Conservation (phyloP, 2,113 vertebrate genomes). For the Malaclemys terrapin region DNA sequence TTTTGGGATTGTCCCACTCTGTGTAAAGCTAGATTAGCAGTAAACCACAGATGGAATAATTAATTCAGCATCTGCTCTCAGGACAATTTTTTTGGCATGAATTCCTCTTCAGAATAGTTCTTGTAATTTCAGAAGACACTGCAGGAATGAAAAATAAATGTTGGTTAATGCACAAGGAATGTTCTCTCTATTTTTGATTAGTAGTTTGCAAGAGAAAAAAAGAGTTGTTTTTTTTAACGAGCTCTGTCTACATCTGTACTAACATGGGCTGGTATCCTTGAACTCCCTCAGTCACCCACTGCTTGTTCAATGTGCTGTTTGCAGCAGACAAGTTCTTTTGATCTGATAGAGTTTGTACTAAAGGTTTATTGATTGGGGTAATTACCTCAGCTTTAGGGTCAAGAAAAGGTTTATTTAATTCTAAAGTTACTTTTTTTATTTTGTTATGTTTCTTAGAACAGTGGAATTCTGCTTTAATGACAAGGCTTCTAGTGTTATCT, state of each 20-base stretch:
- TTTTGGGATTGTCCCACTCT: not conserved
- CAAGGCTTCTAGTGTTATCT: slow-evolving; percentile 55
- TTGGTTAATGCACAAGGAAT: not conserved
- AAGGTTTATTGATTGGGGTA: slow-evolving; percentile 56
- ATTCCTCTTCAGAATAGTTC: not conserved
- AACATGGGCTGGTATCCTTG: not conserved
- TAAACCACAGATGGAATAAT: not conserved
- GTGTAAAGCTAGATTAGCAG: not conserved
- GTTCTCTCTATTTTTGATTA: not conserved
- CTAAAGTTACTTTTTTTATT: slow-evolving; percentile 36
- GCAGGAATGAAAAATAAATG: not conserved
- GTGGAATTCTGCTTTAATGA: slow-evolving; percentile 63
- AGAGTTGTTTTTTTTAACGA: not conserved
- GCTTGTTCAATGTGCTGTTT: not conserved
- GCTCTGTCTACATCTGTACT: slow-evolving; percentile 6
- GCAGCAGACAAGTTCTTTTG: slow-evolving; percentile 16
- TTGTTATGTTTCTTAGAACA: slow-evolving; percentile 22
- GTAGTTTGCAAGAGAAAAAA: not conserved
- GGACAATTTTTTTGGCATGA: not conserved
- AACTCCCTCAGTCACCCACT: not conserved
- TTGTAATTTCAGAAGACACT: not conserved
- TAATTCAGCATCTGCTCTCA: not conserved
- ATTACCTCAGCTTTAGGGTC: slow-evolving; percentile 67
- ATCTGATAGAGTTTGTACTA: slow-evolving; percentile 31
- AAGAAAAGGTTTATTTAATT: slow-evolving; percentile 62